Conservation (phyloP, 2,888 invertebrate species). For the Leptogaster cylindrica region DNA sequence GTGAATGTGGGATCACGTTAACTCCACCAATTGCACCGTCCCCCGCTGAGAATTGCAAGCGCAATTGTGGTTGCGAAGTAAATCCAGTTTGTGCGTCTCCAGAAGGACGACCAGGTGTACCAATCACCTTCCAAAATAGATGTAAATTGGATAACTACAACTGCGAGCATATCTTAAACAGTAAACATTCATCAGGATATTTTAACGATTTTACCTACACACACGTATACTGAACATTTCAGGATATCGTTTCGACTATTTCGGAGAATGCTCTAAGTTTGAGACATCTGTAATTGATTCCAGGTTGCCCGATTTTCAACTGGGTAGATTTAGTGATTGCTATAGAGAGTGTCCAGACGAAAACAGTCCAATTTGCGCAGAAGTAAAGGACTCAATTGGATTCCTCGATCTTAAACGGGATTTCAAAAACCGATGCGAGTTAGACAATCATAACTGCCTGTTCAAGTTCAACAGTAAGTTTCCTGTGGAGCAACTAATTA, state of each 20-base stretch:
- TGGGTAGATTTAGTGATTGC: background rate
- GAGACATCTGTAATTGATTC: background rate
- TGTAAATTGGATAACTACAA: conserved; percentile 20
- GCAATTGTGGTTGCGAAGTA: conserved; percentile 8
- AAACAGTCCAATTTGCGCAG: background rate
- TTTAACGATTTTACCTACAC: too few relatives aligned
- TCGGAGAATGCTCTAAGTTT: conserved; percentile 4
- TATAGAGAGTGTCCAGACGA: background rate
- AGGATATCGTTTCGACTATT: conserved; percentile 2
- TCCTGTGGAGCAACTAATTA: background rate
- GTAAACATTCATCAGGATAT: too few relatives aligned
- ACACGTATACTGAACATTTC: background rate
- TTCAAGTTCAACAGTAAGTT: conserved; percentile 16
- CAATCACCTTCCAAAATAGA: conserved; percentile 6
- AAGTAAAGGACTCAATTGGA: background rate
- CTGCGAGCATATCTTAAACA: background rate
- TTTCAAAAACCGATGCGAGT: conserved; percentile 18
- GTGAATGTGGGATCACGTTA: background rate
- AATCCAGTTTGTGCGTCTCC: conserved; percentile 14
- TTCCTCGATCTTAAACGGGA: background rate
- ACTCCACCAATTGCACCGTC: background rate
- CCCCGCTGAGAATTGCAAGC: background rate
- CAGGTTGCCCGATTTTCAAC: background rate
- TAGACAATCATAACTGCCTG: conserved; percentile 20
- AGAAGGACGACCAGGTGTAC: background rate